Evolutionary conservation across 2,797 vertebrate genomes (phyloP).

Genomic region (Miichthys miiuy): DNA sequence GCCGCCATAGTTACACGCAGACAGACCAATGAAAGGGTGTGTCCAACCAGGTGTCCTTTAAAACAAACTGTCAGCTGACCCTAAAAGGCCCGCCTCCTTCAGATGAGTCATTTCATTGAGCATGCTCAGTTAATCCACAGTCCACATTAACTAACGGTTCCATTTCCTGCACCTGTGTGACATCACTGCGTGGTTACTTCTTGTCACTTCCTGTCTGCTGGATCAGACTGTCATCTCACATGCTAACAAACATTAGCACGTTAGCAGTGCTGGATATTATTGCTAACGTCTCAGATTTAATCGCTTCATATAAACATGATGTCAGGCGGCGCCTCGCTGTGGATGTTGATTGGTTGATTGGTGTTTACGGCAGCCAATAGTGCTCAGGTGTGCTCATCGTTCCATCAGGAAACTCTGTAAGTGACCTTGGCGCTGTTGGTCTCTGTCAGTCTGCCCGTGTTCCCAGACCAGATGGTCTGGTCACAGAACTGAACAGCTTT

Average conservation of each 20-base stretch:
- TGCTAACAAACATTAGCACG: not conserved
- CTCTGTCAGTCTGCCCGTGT: too few species aligned
- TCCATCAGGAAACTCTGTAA: too few species aligned
- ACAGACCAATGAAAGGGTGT: not conserved
- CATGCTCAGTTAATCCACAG: constrained; percentile 18
- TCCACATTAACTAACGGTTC: not conserved
- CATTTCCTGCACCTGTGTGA: constrained; percentile 30
- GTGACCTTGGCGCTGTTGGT: too few species aligned
- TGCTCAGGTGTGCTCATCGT: too few species aligned
- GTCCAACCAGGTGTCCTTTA: not conserved
- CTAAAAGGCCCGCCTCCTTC: constrained; percentile 5
- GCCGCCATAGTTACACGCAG: constrained; percentile 19
- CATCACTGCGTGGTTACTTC: not conserved
- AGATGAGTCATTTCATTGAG: not conserved
- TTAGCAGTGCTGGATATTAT: not conserved
- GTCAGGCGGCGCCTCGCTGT: too few species aligned
- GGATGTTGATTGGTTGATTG: too few species aligned
- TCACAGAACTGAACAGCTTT: too few species aligned
- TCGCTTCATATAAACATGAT: too few species aligned
- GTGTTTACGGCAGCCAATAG: too few species aligned
- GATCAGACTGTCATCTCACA: not conserved
- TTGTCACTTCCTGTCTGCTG: not conserved
- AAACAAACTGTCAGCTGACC: not conserved
- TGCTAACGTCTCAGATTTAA: too few species aligned
- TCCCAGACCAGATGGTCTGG: too few species aligned